These are phyloP conservation scores for Ormyrus rosae DNA, from an alignment of 2,888 invertebrate genomes.

Conservation along the genomic window DNA sequence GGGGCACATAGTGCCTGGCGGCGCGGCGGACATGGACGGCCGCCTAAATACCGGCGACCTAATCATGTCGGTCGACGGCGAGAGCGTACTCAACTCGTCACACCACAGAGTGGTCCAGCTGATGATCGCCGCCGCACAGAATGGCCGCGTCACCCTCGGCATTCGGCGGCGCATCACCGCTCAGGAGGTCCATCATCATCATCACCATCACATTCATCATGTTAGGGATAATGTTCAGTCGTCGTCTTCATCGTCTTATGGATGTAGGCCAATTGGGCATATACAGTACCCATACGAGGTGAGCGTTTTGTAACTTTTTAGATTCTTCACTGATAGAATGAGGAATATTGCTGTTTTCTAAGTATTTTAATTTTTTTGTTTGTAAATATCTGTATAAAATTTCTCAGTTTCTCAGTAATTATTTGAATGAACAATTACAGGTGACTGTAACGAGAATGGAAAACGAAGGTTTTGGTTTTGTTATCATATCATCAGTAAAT, in stretches of 20 bases:
- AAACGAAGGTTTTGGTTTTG: slow-evolving; percentile 98
- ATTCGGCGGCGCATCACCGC: slow-evolving; percentile 80
- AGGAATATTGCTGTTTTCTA: background rate
- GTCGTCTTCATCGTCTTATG: slow-evolving; percentile 62
- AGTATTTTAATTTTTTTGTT: background rate
- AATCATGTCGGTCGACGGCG: slow-evolving; percentile 94
- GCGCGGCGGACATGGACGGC: slow-evolving; percentile 94
- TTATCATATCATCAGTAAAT: slow-evolving; percentile 96
- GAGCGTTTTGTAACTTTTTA: background rate
- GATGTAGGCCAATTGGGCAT: slow-evolving; percentile 66
- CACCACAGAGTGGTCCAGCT: slow-evolving; percentile 95
- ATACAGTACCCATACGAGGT: slow-evolving; percentile 89
- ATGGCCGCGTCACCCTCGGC: slow-evolving; percentile 90
- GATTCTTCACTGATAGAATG: background rate
- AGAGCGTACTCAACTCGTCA: slow-evolving; percentile 89
- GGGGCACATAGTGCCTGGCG: slow-evolving; percentile 97
- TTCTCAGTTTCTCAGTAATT: background rate
- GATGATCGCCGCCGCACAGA: slow-evolving; percentile 91
- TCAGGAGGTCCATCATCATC: slow-evolving; percentile 74
- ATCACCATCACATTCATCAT: slow-evolving; percentile 69
- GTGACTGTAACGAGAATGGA: slow-evolving; percentile 89
- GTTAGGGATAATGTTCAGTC: slow-evolving; percentile 74
- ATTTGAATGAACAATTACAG: slow-evolving; percentile 9
- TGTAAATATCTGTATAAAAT: background rate
- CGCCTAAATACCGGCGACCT: slow-evolving; percentile 94